phyloP scores from a whole-genome alignment of 1,140 invertebrate species.

The Eumeta japonica region DNA sequence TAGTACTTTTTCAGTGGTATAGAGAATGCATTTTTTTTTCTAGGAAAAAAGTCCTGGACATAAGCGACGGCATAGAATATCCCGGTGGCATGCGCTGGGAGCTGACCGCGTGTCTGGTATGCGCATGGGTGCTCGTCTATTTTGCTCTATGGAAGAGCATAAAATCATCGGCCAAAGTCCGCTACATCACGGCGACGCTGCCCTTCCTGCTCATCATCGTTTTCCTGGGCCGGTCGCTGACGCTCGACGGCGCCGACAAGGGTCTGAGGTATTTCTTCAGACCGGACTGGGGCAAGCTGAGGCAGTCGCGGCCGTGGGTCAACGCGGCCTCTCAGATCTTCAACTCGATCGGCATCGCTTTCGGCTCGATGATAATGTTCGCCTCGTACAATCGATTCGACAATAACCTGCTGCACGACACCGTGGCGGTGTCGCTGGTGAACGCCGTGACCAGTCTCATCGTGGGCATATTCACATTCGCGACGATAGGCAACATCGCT shows the following conservation, averaged over 20 bases:
- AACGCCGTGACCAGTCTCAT: constrained; percentile 82
- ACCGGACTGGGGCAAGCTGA: constrained; percentile 82
- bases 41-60: constrained; percentile 81
- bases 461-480: constrained; percentile 85
- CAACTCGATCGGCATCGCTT: constrained; percentile 88
- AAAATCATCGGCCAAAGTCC: constrained; percentile 77
- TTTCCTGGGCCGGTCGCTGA: constrained; percentile 76
- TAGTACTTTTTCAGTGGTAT: too few relatives aligned
- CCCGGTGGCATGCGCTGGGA: constrained; percentile 83
- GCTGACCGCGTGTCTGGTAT: constrained; percentile 79
- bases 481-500: constrained; percentile 84
- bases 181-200: constrained; percentile 85
- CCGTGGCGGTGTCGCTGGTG: constrained; percentile 76
- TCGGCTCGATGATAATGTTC: constrained; percentile 91
- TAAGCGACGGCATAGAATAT: constrained; percentile 77
- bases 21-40: constrained; percentile 28
- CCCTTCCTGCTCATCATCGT: constrained; percentile 81
- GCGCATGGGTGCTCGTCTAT: constrained; percentile 88
- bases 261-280: constrained; percentile 83
- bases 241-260: constrained; percentile 76
- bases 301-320: constrained; percentile 85
- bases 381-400: constrained; percentile 93
- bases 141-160: constrained; percentile 93
- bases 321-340: constrained; percentile 91
- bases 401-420: constrained; percentile 86